Evolutionary conservation across 2,797 vertebrate species (phyloP), one percentile per base, ranked within the genome.

Genomic region (Thripadectes ignobilis): DNA sequence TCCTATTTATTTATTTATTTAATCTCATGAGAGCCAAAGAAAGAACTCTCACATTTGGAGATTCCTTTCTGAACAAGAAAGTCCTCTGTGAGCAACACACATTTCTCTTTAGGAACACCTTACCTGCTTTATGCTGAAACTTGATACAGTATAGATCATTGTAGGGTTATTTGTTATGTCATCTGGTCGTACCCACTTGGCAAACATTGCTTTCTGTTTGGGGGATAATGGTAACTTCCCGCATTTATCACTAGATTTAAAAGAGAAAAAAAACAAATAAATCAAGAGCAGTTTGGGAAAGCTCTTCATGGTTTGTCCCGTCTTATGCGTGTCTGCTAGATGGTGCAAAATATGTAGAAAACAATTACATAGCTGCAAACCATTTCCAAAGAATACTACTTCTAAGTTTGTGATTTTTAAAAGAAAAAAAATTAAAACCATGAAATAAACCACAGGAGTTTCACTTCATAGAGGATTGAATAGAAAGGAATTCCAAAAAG

Each of bases 81-180:
- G 21, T 43, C 3, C 13, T 32, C 14, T 39, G 27, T 23, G 9
- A 72, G 15, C 19, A 54, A 43, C 34, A 36, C 7, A 51, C 1
- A 7, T 20, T 65, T 68, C 41, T 51, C 43, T 39, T 80, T 3
- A 54, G 36, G 30, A 89, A 46, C 11, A 69, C 30, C 85, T 95
- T 97, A 99, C 99, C 99, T 99, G 99, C 87, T 99, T 99, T 98
- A 99, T 99, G 97, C 99, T 99, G 98, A 99, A 99, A 97, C 99
- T 99, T 95, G 99, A 99, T 81, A 99, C 99, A 30, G 99, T 99
- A 94, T 99, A 99, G 97, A 99, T 99, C 99, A 99, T 99, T 0
- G 98, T 99, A 77, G 99, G 99, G 95, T 99, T 99, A 96, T 98
- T 99, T 95, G 98, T 98, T 94, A 99, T 98, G 66, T 99, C 99